phyloP scores from a whole-genome alignment of 2,888 invertebrate genomes.

The Tuta absoluta region DNA sequence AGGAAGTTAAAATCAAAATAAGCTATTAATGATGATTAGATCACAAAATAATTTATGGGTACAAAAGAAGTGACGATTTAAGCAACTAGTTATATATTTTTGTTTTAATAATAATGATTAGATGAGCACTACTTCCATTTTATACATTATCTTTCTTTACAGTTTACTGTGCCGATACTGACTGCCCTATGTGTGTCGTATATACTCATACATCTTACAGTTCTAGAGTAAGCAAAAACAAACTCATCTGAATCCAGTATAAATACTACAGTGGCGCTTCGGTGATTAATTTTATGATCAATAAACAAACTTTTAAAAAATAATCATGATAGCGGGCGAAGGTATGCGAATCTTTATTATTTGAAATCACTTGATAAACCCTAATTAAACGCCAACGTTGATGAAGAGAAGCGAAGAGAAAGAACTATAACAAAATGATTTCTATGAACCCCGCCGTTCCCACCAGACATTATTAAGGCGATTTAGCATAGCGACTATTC shows the following conservation, averaged over 20 bases:
- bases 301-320: background rate
- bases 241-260: background rate
- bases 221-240: slow-evolving; percentile 19
- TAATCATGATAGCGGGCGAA: no score
- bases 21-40: no score
- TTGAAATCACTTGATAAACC: background rate
- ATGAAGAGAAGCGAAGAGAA: slow-evolving; percentile 16
- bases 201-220: slow-evolving; percentile 16
- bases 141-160: slow-evolving; percentile 24
- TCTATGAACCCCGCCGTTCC: slow-evolving; percentile 49
- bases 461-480: slow-evolving; percentile 60
- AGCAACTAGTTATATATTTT: slow-evolving; percentile 31
- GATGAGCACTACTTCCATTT: slow-evolving; percentile 37
- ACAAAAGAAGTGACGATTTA: slow-evolving; percentile 28
- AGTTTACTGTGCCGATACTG: slow-evolving; percentile 46
- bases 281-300: no score
- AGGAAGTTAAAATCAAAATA: background rate
- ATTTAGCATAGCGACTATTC: slow-evolving; percentile 60
- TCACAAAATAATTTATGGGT: background rate
- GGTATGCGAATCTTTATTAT: no score
- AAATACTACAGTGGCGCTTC: no score
- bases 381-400: background rate
- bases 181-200: slow-evolving; percentile 41
- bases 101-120: slow-evolving; percentile 33
- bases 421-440: slow-evolving; percentile 24